These are phyloP conservation scores for Motacilla tschutschensis DNA, from an alignment of 2,113 vertebrate genomes.

Conservation along the genomic window DNA sequence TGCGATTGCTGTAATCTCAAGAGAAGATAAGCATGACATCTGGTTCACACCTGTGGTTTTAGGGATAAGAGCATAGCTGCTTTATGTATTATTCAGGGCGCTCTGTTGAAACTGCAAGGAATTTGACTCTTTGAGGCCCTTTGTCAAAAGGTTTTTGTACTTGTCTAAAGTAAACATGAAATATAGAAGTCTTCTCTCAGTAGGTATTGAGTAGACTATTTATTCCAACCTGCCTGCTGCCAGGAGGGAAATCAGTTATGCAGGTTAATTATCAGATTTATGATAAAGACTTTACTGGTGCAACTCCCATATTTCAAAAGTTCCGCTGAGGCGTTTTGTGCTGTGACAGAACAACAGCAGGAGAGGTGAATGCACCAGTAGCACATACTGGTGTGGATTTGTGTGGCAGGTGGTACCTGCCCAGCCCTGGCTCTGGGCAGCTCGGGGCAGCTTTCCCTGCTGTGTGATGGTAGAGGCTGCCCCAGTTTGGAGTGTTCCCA, in stretches of 20 bases:
- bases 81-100: constrained; percentile 60
- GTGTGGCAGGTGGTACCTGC: background rate
- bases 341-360: background rate
- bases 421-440: background rate
- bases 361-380: background rate
- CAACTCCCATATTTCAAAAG: constrained; percentile 3
- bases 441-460: rapidly evolving
- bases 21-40: constrained; percentile 72
- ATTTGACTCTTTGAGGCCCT: constrained; percentile 52
- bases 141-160: constrained; percentile 37
- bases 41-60: constrained; percentile 73
- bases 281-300: constrained; percentile 20
- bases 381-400: background rate
- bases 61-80: constrained; percentile 56
- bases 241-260: constrained; percentile 20
- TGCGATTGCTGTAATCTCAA: constrained; percentile 66
- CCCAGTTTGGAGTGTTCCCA: background rate
- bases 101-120: constrained; percentile 23
- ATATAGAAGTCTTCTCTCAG: constrained; percentile 9
- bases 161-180: constrained; percentile 59
- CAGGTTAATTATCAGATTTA: constrained; percentile 48
- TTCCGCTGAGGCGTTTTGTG: background rate
- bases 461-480: background rate
- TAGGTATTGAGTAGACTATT: constrained; percentile 16
- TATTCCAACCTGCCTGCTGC: constrained; percentile 18